These are phyloP conservation scores for Drosophila ananassae DNA, from an alignment of 1,140 invertebrate genomes.

Conservation along the genomic window DNA sequence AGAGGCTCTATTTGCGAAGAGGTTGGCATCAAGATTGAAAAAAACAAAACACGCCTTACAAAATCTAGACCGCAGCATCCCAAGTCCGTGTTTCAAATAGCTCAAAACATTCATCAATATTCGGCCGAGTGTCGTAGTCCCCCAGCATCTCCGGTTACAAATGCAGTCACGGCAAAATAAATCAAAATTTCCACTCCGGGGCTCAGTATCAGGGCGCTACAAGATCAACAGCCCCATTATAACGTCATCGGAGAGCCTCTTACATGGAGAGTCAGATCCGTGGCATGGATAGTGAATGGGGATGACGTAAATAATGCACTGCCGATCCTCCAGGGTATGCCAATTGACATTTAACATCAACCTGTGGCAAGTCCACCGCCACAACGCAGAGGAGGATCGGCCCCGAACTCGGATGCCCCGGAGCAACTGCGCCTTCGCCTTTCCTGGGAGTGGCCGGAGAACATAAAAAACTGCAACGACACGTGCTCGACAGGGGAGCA, in stretches of 20 bases:
- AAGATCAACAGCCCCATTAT: slow-evolving; percentile 79
- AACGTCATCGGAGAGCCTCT: slow-evolving; percentile 46
- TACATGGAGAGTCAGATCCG: slow-evolving; percentile 2
- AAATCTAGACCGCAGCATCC: background rate
- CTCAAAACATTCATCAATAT: background rate
- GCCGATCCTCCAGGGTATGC: slow-evolving; percentile 74
- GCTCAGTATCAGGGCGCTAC: slow-evolving; percentile 52
- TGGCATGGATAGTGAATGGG: slow-evolving; percentile 14
- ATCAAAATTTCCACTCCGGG: slow-evolving; percentile 60
- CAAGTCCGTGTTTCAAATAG: background rate
- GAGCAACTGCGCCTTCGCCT: slow-evolving; percentile 54
- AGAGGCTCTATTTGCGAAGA: too few species aligned
- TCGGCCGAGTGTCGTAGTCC: slow-evolving; percentile 39
- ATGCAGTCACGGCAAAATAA: slow-evolving; percentile 73
- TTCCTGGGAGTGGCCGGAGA: slow-evolving; percentile 8
- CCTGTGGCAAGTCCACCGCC: slow-evolving; percentile 59
- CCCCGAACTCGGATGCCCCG: slow-evolving; percentile 28
- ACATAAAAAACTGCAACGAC: slow-evolving; percentile 56
- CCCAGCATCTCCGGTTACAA: slow-evolving; percentile 60
- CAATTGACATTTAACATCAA: slow-evolving; percentile 83
- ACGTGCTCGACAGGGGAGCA: slow-evolving; percentile 66
- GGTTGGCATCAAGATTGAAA: too few species aligned
- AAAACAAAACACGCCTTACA: too few species aligned
- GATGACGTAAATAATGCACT: slow-evolving; percentile 68
- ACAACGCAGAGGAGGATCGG: slow-evolving; percentile 15